These are phyloP conservation scores for Hydrotaea cyrtoneurina DNA, from an alignment of 2,888 invertebrate genomes.

Conservation along the genomic window DNA sequence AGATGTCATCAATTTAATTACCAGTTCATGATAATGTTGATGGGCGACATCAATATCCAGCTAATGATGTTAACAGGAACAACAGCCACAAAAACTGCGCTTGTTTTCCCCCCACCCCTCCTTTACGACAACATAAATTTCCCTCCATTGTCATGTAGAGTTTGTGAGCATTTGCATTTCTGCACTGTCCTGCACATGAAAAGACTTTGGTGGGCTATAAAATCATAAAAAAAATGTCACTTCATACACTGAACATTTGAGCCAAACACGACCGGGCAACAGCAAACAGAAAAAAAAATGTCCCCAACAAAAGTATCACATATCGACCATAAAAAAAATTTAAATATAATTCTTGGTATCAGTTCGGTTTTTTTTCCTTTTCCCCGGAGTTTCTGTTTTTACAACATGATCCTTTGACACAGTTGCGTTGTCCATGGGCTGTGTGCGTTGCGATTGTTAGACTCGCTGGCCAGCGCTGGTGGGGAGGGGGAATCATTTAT, in stretches of 20 bases:
- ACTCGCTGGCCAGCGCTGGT: background rate
- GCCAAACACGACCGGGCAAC: constrained; percentile 25
- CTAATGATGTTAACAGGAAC: constrained; percentile 53
- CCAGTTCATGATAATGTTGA: constrained; percentile 50
- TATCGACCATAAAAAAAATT: constrained; percentile 30
- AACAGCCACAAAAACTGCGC: constrained; percentile 21
- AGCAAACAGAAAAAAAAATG: no score
- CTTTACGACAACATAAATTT: constrained; percentile 51
- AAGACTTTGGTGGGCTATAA: constrained; percentile 53
- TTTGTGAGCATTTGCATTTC: constrained; percentile 32
- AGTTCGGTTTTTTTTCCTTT: constrained; percentile 1
- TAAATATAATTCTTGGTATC: constrained; percentile 41
- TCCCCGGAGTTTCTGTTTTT: constrained; percentile 14
- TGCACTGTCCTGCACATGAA: background rate
- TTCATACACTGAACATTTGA: constrained; percentile 25
- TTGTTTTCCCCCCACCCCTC: background rate
- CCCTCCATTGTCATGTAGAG: background rate
- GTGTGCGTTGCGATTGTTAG: constrained; percentile 11
- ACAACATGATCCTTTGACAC: constrained; percentile 39
- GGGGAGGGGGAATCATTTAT: background rate
- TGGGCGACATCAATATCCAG: constrained; percentile 49
- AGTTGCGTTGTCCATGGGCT: constrained; percentile 18
- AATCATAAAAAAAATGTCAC: constrained; percentile 63
- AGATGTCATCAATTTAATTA: constrained; percentile 67
- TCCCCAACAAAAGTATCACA: constrained; percentile 15